Conservation (phyloP, 2,888 invertebrate genomes). For the Melinaea marsaeus region DNA sequence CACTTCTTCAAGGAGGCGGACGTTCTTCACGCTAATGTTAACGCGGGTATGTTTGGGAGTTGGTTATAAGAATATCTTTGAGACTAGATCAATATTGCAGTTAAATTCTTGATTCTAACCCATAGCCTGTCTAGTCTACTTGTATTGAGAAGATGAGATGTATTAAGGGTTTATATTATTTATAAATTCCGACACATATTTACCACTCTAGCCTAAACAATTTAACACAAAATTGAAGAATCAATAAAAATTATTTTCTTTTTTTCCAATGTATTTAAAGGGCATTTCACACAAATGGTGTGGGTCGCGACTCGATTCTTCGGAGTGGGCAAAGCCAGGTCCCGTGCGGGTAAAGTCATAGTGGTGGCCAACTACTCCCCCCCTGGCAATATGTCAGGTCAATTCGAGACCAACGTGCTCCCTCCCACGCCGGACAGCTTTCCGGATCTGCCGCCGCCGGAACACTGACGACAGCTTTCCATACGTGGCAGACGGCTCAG, state of each 20-base stretch:
- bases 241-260: neutral
- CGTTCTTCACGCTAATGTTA: slow-evolving; percentile 86
- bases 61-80: too few species aligned
- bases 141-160: too few species aligned
- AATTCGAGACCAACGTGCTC: slow-evolving; percentile 86
- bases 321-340: slow-evolving; percentile 89
- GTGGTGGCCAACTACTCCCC: slow-evolving; percentile 92
- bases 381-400: slow-evolving; percentile 86
- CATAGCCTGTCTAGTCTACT: too few species aligned
- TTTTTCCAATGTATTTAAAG: slow-evolving; percentile 58
- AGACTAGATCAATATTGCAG: too few species aligned
- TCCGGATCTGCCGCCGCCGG: slow-evolving; percentile 59
- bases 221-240: neutral
- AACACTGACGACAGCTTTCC: slow-evolving; percentile 66
- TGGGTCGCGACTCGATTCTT: slow-evolving; percentile 87
- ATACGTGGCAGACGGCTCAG: slow-evolving; percentile 65
- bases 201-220: too few species aligned
- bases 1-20: slow-evolving; percentile 85
- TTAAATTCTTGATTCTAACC: too few species aligned
- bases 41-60: slow-evolving; percentile 79
- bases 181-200: too few species aligned
- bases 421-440: slow-evolving; percentile 82
- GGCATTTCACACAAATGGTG: slow-evolving; percentile 92
- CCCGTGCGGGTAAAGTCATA: slow-evolving; percentile 86
- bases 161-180: too few species aligned